Percentiles rank a stretch among this genome's conserved stretches.
Evolutionary conservation across 2,113 vertebrate genomes (phyloP).

Genomic region (human): DNA sequence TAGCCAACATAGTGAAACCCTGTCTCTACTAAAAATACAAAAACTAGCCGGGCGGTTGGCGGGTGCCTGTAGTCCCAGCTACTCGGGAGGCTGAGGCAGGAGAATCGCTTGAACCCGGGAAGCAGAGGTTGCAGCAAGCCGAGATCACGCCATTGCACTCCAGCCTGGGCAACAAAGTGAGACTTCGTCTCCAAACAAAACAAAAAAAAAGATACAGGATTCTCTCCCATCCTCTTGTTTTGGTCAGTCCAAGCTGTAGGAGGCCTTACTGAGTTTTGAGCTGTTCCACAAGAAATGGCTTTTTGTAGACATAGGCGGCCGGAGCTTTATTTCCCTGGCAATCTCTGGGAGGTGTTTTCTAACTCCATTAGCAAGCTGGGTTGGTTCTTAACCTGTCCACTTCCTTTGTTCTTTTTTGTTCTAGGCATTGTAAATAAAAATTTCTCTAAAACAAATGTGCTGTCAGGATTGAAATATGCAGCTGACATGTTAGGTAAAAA

Average conservation of each 20-base stretch:
- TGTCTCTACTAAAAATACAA: too few species aligned
- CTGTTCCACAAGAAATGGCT: not conserved
- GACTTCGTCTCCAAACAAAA: too few species aligned
- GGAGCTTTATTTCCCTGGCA: not conserved
- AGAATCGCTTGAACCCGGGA: rapidly evolving
- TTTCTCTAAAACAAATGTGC: constrained; percentile 15
- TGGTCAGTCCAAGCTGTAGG: not conserved
- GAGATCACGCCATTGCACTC: too few species aligned
- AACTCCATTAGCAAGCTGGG: not conserved
- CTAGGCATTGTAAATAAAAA: constrained; percentile 16
- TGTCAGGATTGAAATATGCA: not conserved
- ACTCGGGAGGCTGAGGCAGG: too few species aligned
- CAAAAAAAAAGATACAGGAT: not conserved
- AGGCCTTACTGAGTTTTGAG: not conserved
- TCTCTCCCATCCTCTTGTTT: not conserved
- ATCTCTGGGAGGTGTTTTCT: not conserved
- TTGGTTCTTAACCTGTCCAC: not conserved
- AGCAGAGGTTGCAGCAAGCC: too few species aligned
- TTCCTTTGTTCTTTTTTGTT: constrained; percentile 24
- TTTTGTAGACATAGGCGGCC: not conserved
- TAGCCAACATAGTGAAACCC: too few species aligned
- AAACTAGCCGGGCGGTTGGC: too few species aligned
- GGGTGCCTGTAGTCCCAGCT: too few species aligned
- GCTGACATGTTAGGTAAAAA: constrained; percentile 33
- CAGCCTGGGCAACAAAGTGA: too few species aligned